A percentile compares a stretch with the other conserved stretches of the same genome.
Evolutionary conservation across 2,797 vertebrate genomes (phyloP).

Genomic region (Sebastes ruberrimus): DNA sequence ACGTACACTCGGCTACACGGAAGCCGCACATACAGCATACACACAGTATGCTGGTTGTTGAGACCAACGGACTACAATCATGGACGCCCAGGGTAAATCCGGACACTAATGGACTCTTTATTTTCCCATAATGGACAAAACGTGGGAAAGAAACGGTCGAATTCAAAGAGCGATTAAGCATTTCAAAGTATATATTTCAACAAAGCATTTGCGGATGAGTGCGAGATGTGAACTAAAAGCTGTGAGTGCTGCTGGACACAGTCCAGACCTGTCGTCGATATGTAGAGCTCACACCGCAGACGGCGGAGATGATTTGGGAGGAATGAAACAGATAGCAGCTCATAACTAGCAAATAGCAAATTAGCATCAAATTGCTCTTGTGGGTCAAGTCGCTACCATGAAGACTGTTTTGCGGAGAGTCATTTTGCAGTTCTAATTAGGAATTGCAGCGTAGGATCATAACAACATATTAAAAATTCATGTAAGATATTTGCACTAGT

Average conservation of each 20-base stretch:
- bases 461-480: conserved; percentile 83
- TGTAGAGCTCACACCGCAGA: conserved; percentile 48
- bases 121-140: conserved; percentile 45
- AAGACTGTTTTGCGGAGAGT: conserved; percentile 69
- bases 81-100: conserved; percentile 54
- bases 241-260: conserved; percentile 27
- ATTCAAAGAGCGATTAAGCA: conserved; percentile 33
- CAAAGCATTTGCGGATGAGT: conserved; percentile 50
- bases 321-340: conserved; percentile 52
- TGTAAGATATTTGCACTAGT: conserved; percentile 84
- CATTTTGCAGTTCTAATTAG: conserved; percentile 83
- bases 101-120: conserved; percentile 47
- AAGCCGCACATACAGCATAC: conserved; percentile 34
- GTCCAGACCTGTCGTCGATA: conserved; percentile 22
- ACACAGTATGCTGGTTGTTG: conserved; percentile 37
- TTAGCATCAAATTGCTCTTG: conserved; percentile 79
- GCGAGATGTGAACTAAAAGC: conserved; percentile 12
- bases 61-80: conserved; percentile 54
- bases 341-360: conserved; percentile 78
- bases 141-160: conserved; percentile 2
- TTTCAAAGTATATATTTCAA: conserved; percentile 70
- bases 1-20: conserved; percentile 22
- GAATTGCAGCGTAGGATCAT: conserved; percentile 78
- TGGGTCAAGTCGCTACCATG: conserved; percentile 75
- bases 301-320: conserved; percentile 21